Conservation (phyloP, 2,797 vertebrate genomes). For the Bradypus variegatus region DNA sequence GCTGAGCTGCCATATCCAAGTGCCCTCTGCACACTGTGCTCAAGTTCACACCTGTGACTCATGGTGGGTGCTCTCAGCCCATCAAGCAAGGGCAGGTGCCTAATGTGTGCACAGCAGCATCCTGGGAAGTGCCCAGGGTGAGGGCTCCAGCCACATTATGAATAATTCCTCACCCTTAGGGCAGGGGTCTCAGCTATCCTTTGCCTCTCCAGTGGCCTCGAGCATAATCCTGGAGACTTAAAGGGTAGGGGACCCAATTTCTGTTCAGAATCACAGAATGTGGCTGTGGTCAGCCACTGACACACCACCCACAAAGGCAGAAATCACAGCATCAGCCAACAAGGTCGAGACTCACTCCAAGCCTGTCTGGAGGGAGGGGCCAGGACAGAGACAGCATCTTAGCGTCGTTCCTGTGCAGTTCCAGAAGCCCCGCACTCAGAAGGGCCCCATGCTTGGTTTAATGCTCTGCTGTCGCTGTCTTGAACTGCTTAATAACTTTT, state of each 20-base stretch:
- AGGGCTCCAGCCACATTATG: background rate
- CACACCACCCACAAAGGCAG: background rate
- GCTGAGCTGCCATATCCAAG: constrained; percentile 82
- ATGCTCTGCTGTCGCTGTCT: background rate
- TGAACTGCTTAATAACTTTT: background rate
- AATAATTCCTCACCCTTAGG: background rate
- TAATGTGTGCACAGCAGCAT: too few relatives aligned
- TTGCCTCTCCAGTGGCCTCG: background rate
- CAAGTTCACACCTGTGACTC: constrained; percentile 85
- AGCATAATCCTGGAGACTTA: too few relatives aligned
- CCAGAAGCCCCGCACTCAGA: background rate
- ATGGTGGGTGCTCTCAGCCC: constrained; percentile 61
- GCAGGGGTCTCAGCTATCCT: background rate
- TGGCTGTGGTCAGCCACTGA: background rate
- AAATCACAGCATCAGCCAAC: background rate
- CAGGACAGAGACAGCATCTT: background rate
- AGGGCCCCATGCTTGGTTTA: background rate
- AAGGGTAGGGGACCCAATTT: background rate
- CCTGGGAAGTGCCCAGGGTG: background rate
- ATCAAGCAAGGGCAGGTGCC: background rate
- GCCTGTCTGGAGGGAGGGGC: background rate
- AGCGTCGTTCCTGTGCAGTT: too few relatives aligned
- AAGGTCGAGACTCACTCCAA: background rate
- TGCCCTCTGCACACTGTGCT: constrained; percentile 85
- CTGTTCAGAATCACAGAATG: background rate